Conservation (phyloP, 1,140 invertebrate genomes). For the Magallana gigas region DNA sequence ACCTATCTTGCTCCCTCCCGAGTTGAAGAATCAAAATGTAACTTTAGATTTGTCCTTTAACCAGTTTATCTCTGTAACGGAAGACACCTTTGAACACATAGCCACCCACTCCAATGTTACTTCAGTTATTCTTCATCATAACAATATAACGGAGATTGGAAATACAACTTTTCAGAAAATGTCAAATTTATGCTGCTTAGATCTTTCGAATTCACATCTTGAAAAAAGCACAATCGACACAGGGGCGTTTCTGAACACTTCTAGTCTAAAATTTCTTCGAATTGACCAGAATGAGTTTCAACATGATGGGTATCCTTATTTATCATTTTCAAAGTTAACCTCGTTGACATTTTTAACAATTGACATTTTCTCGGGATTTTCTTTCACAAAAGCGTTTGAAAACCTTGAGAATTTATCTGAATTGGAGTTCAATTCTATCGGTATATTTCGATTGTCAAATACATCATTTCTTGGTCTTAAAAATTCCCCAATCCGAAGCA, state of each 20-base stretch:
- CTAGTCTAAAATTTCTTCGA: background rate
- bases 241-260: background rate
- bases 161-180: background rate
- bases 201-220: background rate
- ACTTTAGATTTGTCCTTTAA: constrained; percentile 13
- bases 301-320: background rate
- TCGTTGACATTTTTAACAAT: background rate
- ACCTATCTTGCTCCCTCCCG: background rate
- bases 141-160: background rate
- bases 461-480: background rate
- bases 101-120: background rate
- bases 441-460: background rate
- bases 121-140: background rate
- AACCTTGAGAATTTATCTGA: background rate
- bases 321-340: background rate
- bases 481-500: background rate
- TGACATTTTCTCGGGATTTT: background rate
- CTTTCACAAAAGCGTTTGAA: background rate
- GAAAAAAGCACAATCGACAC: background rate
- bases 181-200: background rate
- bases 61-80: background rate
- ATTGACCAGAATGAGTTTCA: background rate
- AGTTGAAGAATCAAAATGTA: background rate
- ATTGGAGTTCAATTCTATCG: background rate
- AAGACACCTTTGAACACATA: background rate